phyloP scores from a whole-genome alignment of 2,888 invertebrate species.

The Oegoconia quadripuncta region DNA sequence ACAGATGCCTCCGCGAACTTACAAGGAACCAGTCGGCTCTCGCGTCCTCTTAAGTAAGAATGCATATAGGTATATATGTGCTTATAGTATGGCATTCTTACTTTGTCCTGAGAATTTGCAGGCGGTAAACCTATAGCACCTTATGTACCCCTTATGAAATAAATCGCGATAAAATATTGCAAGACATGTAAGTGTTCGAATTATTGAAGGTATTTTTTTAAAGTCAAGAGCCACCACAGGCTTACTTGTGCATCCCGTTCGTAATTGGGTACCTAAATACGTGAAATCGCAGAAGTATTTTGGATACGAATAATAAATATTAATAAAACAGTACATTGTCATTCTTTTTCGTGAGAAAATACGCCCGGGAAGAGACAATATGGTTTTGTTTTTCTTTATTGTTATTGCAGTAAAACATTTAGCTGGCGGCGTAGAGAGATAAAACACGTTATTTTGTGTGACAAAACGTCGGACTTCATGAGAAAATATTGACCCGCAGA shows the following conservation, averaged over 20 bases:
- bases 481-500: conserved; percentile 78
- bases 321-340: conserved; percentile 65
- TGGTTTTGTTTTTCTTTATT: conserved; percentile 77
- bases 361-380: conserved; percentile 63
- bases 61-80: neutral
- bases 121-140: conserved; percentile 7
- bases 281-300: conserved; percentile 57
- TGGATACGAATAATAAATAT: conserved; percentile 64
- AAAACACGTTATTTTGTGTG: conserved; percentile 78
- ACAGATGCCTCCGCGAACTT: conserved; percentile 49
- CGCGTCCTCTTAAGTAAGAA: conserved; percentile 7
- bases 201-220: conserved; percentile 32
- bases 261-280: conserved; percentile 52
- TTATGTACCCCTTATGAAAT: conserved; percentile 17
- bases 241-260: conserved; percentile 36
- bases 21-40: conserved; percentile 9
- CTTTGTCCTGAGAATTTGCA: conserved; percentile 3
- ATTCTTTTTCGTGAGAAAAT: conserved; percentile 66
- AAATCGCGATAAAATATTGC: conserved; percentile 19
- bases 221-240: conserved; percentile 23
- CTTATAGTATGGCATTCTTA: neutral
- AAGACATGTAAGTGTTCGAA: conserved; percentile 25
- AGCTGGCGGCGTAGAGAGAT: conserved; percentile 60
- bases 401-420: conserved; percentile 77
- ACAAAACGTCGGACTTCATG: conserved; percentile 76